These are phyloP conservation scores for Trichechus manatus DNA, from an alignment of 2,113 vertebrate genomes.

Conservation along the genomic window DNA sequence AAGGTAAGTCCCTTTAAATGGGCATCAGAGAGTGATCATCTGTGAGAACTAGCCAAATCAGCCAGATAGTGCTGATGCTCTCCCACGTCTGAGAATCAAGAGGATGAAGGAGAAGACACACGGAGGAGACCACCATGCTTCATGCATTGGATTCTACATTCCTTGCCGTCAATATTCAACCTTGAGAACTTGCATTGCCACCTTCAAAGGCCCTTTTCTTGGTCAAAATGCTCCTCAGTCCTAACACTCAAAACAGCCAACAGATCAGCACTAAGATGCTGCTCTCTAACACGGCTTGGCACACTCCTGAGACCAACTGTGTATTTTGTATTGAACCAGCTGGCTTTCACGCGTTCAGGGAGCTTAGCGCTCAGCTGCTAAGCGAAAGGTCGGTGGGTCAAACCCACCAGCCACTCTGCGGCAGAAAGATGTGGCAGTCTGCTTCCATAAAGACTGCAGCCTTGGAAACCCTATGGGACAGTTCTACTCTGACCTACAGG, in stretches of 20 bases:
- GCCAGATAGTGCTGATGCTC: background rate
- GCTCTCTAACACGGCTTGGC: background rate
- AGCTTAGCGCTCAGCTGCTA: background rate
- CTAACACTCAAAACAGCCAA: background rate
- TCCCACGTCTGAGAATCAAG: background rate
- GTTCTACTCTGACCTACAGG: too few relatives aligned
- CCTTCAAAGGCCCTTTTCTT: background rate
- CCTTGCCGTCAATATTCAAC: background rate
- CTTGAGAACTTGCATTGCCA: background rate
- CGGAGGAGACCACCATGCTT: background rate
- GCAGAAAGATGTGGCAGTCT: background rate
- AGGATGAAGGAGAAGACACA: background rate
- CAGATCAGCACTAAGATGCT: background rate
- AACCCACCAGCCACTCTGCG: background rate
- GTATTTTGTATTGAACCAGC: background rate
- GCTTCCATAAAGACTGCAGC: background rate
- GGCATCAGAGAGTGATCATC: background rate
- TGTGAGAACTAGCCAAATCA: background rate
- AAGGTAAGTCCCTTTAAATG: background rate
- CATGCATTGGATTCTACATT: constrained; percentile 25
- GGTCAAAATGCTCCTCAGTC: background rate
- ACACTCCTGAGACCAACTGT: background rate
- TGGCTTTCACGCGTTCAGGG: background rate
- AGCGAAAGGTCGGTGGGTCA: background rate
- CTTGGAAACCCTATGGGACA: too few relatives aligned